Evolutionary conservation across 2,797 vertebrate species (phyloP).

Genomic region (Cuniculus paca): DNA sequence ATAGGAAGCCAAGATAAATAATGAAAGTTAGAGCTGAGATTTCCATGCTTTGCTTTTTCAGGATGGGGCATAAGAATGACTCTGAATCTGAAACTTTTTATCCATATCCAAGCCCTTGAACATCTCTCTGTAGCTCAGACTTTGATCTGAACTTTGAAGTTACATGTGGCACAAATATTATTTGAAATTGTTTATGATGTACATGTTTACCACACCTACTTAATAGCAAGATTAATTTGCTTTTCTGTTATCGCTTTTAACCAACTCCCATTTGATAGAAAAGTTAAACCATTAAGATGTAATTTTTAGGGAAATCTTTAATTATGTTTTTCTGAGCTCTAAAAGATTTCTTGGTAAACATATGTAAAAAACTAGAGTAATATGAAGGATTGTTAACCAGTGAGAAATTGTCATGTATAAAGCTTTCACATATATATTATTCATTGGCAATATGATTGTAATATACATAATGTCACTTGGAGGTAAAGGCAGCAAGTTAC

Average conservation of each 20-base stretch:
- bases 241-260: background rate
- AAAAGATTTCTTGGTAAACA: background rate
- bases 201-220: background rate
- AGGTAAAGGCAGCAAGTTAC: background rate
- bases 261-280: background rate
- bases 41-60: background rate
- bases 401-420: background rate
- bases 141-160: background rate
- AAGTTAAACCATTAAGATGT: background rate
- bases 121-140: background rate
- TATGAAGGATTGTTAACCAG: background rate
- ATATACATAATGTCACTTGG: background rate
- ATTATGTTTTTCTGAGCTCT: background rate
- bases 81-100: background rate
- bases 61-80: background rate
- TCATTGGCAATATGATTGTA: background rate
- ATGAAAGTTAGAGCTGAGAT: background rate
- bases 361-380: background rate
- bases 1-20: background rate
- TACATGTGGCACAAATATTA: background rate
- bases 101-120: background rate
- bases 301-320: background rate
- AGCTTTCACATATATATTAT: background rate
- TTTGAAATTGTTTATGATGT: background rate
- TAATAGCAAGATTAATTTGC: background rate